These are phyloP conservation scores for Brachyistius frenatus DNA, from an alignment of 2,113 vertebrate species.

Conservation along the genomic window DNA sequence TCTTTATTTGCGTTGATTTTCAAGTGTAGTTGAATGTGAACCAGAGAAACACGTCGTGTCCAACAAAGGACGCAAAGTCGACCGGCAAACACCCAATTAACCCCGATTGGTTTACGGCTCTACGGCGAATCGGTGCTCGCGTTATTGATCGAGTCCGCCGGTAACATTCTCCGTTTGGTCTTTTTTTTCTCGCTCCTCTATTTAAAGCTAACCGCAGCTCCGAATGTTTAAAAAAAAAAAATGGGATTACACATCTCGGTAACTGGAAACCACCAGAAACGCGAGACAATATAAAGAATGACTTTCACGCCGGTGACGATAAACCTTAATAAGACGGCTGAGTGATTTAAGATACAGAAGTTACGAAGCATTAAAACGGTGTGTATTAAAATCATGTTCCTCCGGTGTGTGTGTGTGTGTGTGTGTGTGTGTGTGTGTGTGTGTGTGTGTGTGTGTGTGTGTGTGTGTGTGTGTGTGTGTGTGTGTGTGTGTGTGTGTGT, in stretches of 20 bases:
- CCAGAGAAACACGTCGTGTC: background rate
- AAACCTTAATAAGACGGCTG: background rate
- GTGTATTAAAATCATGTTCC: constrained; percentile 17
- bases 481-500: constrained; percentile 26
- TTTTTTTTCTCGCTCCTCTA: too few species aligned
- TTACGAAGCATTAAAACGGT: background rate
- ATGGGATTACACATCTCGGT: background rate
- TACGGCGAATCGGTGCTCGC: too few species aligned
- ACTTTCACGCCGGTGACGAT: background rate
- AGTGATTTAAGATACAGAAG: background rate
- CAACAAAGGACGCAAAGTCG: background rate
- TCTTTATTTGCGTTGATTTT: constrained; percentile 1
- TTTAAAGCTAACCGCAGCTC: too few species aligned
- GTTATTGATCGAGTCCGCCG: too few species aligned
- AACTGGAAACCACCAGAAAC: constrained; percentile 4
- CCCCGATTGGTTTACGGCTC: background rate
- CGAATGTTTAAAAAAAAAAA: background rate
- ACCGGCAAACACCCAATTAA: constrained; percentile 6
- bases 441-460: background rate
- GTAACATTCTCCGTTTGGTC: too few species aligned
- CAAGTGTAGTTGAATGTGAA: constrained; percentile 6
- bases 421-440: constrained; percentile 33
- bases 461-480: constrained; percentile 43
- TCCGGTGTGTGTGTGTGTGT: background rate
- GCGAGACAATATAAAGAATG: background rate